Percentiles rank a stretch among this genome's conserved stretches.
Evolutionary conservation across 2,797 vertebrate species (phyloP).

Genomic region (Synaphobranchus kaupii): DNA sequence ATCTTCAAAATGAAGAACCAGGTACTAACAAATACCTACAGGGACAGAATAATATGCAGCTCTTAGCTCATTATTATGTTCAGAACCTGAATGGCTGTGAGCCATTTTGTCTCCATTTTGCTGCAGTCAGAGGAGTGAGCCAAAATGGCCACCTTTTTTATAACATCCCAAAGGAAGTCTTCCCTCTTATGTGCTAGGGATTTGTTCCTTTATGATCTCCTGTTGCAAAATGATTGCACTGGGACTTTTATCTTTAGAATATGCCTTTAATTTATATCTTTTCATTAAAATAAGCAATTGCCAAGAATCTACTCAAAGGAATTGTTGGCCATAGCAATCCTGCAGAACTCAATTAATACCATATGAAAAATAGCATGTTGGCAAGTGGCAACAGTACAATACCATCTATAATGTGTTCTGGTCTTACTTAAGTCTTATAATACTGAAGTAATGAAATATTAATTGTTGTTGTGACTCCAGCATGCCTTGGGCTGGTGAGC

Average conservation of each 20-base stretch:
- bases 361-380: constrained; percentile 15
- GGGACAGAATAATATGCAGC: background rate
- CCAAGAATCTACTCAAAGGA: constrained; percentile 20
- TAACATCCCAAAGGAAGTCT: constrained; percentile 30
- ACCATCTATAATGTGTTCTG: constrained; percentile 13
- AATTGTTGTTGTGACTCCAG: background rate
- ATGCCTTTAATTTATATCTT: constrained; percentile 31
- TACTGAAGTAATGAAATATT: constrained; percentile 9
- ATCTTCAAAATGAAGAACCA: background rate
- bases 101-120: constrained; percentile 52
- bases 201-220: constrained; percentile 28
- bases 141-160: constrained; percentile 56
- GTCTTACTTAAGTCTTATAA: background rate
- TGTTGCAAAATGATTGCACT: constrained; percentile 31
- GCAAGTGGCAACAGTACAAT: constrained; percentile 14
- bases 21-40: background rate
- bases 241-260: constrained; percentile 27
- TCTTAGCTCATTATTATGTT: background rate
- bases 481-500: background rate
- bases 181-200: constrained; percentile 36
- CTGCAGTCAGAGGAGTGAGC: constrained; percentile 16
- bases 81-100: background rate
- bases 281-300: constrained; percentile 30
- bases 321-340: constrained; percentile 8
- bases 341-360: constrained; percentile 25